Evolutionary conservation across 2,888 invertebrate genomes (phyloP).

Genomic region (Lacanobia wlatinum): DNA sequence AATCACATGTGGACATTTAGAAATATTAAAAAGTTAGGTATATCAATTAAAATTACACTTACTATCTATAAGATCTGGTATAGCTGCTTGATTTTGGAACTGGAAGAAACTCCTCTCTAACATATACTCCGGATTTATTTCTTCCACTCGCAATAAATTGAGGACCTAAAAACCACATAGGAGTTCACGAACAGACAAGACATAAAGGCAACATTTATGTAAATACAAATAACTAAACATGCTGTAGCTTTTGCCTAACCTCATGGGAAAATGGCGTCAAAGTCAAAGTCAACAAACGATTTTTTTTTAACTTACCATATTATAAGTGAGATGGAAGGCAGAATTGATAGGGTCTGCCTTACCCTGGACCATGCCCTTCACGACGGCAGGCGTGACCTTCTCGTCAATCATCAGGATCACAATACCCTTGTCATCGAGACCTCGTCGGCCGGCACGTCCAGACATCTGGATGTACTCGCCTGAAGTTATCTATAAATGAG

Average conservation of each 20-base stretch:
- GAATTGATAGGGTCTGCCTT: conserved; percentile 99
- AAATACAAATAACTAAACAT: not conserved
- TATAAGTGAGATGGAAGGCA: conserved; percentile 99
- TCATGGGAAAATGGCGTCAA: no score
- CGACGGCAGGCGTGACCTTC: conserved; percentile 95
- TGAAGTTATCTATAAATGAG: conserved; percentile 93
- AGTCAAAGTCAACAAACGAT: no score
- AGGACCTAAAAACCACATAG: conserved; percentile 71
- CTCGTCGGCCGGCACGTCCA: conserved; percentile 99
- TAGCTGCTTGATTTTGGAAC: conserved; percentile 99
- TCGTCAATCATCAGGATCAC: conserved; percentile 99
- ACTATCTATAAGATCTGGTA: conserved; percentile 97
- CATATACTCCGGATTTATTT: conserved; percentile 99
- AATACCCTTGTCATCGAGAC: conserved; percentile 98
- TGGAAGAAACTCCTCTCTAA: conserved; percentile 99
- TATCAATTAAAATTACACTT: conserved; percentile 76
- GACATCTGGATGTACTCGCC: conserved; percentile 99
- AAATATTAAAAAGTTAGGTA: no score
- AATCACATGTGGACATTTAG: no score
- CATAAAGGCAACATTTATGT: not conserved
- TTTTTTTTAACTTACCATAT: conserved; percentile 94
- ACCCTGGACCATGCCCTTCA: conserved; percentile 96
- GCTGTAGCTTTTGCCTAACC: no score
- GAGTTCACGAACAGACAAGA: not conserved
- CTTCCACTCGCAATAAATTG: conserved; percentile 98